Base-by-base conservation (phyloP, 35 echinoderm and acorn worm genomes). In the Lytechinus pictus region DNA sequence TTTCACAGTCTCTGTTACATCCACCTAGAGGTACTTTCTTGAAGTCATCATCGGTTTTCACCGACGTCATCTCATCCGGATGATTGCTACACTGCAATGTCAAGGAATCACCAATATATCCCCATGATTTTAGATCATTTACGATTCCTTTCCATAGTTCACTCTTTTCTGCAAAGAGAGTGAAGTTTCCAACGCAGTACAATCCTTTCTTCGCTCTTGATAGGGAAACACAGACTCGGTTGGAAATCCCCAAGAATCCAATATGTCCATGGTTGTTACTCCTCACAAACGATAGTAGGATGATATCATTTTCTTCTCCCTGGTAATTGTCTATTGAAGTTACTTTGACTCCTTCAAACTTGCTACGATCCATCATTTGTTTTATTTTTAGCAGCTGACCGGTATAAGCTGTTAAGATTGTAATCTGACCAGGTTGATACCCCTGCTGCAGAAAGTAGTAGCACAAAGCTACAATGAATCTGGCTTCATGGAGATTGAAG, bases 251-350 rank as follows among this genome's bases (percentile, higher is more conserved):
- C 54, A 99, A 87, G 95, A 99, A 99, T 53, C 98, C 98, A 56
- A 99, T 99, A 27, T 56, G 95, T 2, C 98, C 97, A 91, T 97
- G 97, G 13, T 94, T 94, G 91, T 99, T 99, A 93, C 97, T 98
- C 86, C 98, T 89, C 86, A 99, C 98, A 29, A 99, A 95, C 10
- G 98, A 99, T 21, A 99, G 60, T 10, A 98, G 96, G 56, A 99
- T 98, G n/a, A 99, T 99, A 24, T 99, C 98, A 94, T 99, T 99
- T 87, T 98, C 98, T 94, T 97, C 97, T 16, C 97, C 97, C 56
- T 97, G 97, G 57, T 95, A 97, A 54, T 97, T 97, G 94, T 97
- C 97, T 6, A 97, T 89, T 5, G 97, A 61, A 28, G 94, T 92
- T 29, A 99, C 90, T 52, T 96, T 86, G 86, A 99, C 96, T 86